Conservation (phyloP, 2,113 vertebrate species). For the Acinonyx jubatus region DNA sequence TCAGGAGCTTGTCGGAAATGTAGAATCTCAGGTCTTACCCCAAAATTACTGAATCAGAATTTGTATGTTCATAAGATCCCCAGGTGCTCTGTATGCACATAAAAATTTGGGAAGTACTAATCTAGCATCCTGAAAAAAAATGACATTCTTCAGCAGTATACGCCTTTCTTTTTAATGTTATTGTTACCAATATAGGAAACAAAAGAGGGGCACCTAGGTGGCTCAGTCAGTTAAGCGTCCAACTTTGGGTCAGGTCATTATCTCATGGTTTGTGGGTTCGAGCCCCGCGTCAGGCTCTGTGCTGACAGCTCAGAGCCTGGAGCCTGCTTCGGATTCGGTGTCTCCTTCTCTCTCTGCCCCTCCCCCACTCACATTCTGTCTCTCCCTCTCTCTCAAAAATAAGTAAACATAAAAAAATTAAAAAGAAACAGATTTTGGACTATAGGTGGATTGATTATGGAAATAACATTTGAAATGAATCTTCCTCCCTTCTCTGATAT, state of each 20-base stretch:
- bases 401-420: no score
- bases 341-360: no score
- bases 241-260: no score
- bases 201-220: no score
- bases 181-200: not conserved
- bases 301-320: no score
- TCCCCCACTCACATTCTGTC: accelerated
- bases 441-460: not conserved
- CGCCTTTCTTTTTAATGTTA: not conserved
- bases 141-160: not conserved
- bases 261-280: no score
- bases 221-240: no score
- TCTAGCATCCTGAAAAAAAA: not conserved
- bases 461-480: constrained; percentile 27
- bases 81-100: not conserved
- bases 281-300: no score
- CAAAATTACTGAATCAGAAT: not conserved
- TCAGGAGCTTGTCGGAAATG: not conserved
- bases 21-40: not conserved
- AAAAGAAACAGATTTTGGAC: not conserved
- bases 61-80: not conserved
- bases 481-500: not conserved
- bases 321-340: no score
- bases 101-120: not conserved
- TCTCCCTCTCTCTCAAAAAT: no score